These are phyloP conservation scores for Diarsia mendica DNA, from an alignment of 2,888 invertebrate genomes.

Conservation along the genomic window DNA sequence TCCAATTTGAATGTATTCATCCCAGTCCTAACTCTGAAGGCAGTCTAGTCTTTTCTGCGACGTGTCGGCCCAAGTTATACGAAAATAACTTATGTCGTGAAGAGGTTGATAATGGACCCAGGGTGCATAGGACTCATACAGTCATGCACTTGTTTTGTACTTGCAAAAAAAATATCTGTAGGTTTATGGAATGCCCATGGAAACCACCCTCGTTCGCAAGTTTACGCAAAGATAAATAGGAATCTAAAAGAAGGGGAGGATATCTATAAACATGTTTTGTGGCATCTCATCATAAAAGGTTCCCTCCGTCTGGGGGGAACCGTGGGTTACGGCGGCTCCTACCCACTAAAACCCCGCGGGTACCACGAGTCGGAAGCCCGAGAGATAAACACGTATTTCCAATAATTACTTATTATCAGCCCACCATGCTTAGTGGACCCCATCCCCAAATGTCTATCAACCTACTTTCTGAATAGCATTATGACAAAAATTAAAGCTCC, in stretches of 20 bases:
- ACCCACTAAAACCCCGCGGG: neutral
- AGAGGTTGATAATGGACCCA: neutral
- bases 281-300: neutral
- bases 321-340: neutral
- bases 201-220: neutral
- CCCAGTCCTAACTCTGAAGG: neutral
- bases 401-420: neutral
- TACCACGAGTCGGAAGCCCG: neutral
- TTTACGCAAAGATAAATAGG: neutral
- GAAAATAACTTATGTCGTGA: neutral
- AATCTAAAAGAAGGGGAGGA: neutral
- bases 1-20: slow-evolving; percentile 20
- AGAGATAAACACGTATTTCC: neutral
- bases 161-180: neutral
- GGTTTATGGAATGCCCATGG: neutral
- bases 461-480: neutral
- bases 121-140: neutral
- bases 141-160: neutral
- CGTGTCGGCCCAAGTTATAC: neutral
- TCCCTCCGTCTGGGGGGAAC: neutral
- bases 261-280: neutral
- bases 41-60: neutral
- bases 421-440: neutral
- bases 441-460: neutral
- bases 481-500: slow-evolving; percentile 1